Conservation (phyloP, 2,797 vertebrate species). For the Cossypha dichroa region DNA sequence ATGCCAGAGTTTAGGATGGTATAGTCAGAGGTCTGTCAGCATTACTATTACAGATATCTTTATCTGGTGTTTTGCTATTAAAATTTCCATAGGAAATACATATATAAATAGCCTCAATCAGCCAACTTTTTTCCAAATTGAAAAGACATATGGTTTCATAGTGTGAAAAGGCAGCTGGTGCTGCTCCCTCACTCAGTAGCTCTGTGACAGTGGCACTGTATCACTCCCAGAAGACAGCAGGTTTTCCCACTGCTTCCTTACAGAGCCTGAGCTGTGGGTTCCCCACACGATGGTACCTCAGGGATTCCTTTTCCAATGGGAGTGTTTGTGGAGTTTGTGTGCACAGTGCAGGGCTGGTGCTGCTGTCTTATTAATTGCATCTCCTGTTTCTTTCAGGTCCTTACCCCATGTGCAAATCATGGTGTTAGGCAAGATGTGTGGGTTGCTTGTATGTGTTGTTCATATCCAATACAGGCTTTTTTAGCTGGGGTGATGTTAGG, state of each 20-base stretch:
- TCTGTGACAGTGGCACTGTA: neutral
- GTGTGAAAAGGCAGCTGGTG: neutral
- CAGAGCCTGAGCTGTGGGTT: neutral
- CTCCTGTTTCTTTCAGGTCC: neutral
- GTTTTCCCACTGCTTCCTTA: neutral
- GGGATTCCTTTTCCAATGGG: neutral
- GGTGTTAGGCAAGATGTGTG: neutral
- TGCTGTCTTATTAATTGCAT: neutral
- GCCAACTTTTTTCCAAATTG: neutral
- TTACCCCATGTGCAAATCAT: neutral
- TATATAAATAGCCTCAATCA: neutral
- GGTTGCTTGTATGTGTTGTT: neutral
- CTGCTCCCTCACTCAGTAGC: neutral
- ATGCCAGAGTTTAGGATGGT: neutral
- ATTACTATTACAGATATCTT: neutral
- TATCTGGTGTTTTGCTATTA: neutral
- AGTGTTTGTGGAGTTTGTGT: neutral
- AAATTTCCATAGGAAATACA: neutral
- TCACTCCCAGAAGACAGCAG: neutral
- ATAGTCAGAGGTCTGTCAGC: neutral
- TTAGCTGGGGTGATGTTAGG: neutral
- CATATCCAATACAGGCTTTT: neutral
- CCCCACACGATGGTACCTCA: neutral
- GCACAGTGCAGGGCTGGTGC: neutral
- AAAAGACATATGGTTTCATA: neutral